phyloP scores from a whole-genome alignment of 2,797 vertebrate genomes.

The Gymnoscopelus microlampas region DNA sequence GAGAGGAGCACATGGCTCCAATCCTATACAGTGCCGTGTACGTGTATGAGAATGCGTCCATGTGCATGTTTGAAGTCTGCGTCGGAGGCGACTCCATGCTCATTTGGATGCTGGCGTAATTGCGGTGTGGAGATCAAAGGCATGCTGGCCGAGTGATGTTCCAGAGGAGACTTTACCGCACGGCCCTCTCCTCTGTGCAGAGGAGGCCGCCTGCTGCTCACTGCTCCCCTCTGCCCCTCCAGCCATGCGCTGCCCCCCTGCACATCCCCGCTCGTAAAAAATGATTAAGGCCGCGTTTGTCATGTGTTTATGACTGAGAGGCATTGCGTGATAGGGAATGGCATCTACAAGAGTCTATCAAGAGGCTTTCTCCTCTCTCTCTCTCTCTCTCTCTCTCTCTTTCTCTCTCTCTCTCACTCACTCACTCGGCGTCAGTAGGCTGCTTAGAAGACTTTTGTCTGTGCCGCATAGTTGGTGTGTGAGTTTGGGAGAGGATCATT shows the following conservation, averaged over 20 bases:
- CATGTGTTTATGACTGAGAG: conserved; percentile 98
- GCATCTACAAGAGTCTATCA: conserved; percentile 89
- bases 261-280: conserved; percentile 99
- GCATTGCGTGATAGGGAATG: conserved; percentile 94
- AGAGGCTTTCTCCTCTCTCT: conserved; percentile 81
- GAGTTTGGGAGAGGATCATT: conserved; percentile 80
- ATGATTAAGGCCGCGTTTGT: conserved; percentile 99
- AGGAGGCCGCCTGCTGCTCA: conserved; percentile 85
- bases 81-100: conserved; percentile 84
- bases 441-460: conserved; percentile 74
- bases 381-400: neutral
- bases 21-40: conserved; percentile 67
- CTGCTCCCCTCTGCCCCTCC: conserved; percentile 92
- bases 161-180: conserved; percentile 95
- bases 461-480: conserved; percentile 79
- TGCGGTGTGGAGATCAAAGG: conserved; percentile 98
- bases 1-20: conserved; percentile 80
- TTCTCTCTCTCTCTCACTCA: neutral
- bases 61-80: conserved; percentile 84
- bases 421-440: conserved; percentile 58
- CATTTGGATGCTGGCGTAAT: conserved; percentile 94
- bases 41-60: conserved; percentile 76
- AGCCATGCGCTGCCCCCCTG: conserved; percentile 94
- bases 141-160: conserved; percentile 94
- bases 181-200: conserved; percentile 92